Base-by-base conservation (phyloP, 2,888 invertebrate genomes). In the Leuctra nigra region DNA sequence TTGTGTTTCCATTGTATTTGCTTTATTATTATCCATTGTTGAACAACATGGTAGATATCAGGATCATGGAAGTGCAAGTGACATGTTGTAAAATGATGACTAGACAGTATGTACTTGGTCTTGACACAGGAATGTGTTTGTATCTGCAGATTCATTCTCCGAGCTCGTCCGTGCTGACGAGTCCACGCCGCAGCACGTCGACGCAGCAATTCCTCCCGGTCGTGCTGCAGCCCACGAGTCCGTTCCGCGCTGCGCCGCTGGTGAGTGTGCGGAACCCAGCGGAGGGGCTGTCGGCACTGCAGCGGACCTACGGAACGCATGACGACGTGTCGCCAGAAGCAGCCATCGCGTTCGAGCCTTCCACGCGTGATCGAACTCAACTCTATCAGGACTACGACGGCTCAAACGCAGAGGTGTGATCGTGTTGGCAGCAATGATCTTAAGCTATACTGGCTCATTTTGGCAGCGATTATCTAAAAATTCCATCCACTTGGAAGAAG, bases 301-400 rank as follows among this genome's bases (percentile, higher is more conserved):
- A 60, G 46, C 58, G 61, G 13, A 60, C 61, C 13, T 63, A 63
- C 24, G 62, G 62, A 13, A 63, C 62, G 13, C 58, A 59, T n/a
- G 60, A 56, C 14, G 25, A 38, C 4, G 35, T 13, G 13, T 53
- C 56, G 24, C 48, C 56, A 47, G 56, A 58, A 4, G 53, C 44
- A 13, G 25, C 57, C 18, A 47, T 60, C 14, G 54, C 54, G 11
- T 29, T 55, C 22, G 58, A 44, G 33, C 35, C 58, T 13, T 54
- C 44, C 18, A n/a, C 60, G 7, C 53, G 41, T 9, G 58, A 56
- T 16, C 48, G 24, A 24, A 25, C 47, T n/a, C 22, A 41, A 6
- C 57, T 61, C 6, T 64, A 64, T 38, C 64, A 64, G 48, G 62
- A 64, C 53, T 64, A 64, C 44, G 63, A 64, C 44, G 56, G 59